Percentiles rank a stretch among this genome's conserved stretches.
These are phyloP conservation scores for Drosophila pullipes DNA, from an alignment of 2,888 invertebrate genomes.

Conservation along the genomic window DNA sequence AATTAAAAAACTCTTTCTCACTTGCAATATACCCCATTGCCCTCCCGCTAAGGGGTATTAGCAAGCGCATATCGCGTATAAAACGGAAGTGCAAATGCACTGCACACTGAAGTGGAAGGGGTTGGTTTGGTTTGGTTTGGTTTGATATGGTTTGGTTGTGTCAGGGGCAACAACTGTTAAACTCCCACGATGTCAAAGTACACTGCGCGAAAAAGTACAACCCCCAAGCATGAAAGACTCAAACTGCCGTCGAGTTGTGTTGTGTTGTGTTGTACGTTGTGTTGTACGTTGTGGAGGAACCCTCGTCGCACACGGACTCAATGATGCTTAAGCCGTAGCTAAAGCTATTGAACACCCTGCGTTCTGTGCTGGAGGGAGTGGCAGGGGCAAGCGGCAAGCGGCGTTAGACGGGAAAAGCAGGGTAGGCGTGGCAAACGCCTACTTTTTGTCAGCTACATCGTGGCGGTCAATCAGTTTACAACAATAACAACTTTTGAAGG, in stretches of 20 bases:
- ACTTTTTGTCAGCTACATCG: slow-evolving; percentile 18
- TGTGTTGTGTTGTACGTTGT: background rate
- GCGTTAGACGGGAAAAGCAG: too few species aligned
- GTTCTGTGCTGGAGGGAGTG: background rate
- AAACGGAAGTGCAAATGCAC: slow-evolving; percentile 52
- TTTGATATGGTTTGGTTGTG: background rate
- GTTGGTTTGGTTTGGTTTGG: background rate
- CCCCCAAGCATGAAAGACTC: slow-evolving; percentile 12
- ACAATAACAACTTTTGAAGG: slow-evolving; percentile 72
- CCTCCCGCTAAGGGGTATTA: background rate
- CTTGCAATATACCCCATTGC: background rate
- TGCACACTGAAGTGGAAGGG: background rate
- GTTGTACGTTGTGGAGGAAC: slow-evolving; percentile 4
- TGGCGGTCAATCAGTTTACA: slow-evolving; percentile 71
- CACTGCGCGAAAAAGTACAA: slow-evolving; percentile 56
- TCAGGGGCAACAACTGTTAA: slow-evolving; percentile 66
- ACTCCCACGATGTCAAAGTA: slow-evolving; percentile 77
- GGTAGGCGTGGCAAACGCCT: slow-evolving; percentile 28
- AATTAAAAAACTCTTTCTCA: background rate
- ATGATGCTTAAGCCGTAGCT: slow-evolving; percentile 57
- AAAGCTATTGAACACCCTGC: slow-evolving; percentile 48
- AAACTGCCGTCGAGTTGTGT: background rate
- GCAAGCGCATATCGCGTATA: slow-evolving; percentile 20
- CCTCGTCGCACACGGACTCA: slow-evolving; percentile 34
- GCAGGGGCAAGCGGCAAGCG: too few species aligned